Conservation (phyloP, 1,140 invertebrate species). For the Oncopodura yosiiana region DNA sequence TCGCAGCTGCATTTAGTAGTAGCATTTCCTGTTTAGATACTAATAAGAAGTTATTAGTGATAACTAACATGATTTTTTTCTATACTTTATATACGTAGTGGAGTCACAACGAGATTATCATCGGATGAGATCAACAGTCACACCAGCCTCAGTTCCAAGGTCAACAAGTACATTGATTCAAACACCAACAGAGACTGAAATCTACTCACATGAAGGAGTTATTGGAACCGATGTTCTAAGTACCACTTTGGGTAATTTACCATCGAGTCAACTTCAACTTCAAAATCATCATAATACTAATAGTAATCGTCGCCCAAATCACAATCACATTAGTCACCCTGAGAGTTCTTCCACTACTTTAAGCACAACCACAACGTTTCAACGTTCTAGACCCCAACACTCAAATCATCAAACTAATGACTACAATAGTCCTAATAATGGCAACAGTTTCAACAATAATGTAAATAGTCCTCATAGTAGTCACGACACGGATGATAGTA, state of each 20-base stretch:
- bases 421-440: too few relatives aligned
- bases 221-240: slow-evolving; percentile 33
- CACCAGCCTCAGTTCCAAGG: slow-evolving; percentile 43
- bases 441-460: neutral
- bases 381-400: neutral
- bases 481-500: too few relatives aligned
- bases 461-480: neutral
- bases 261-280: neutral
- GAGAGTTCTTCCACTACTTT: neutral
- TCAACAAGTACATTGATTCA: slow-evolving; percentile 13
- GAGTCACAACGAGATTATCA: slow-evolving; percentile 82
- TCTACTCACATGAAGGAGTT: slow-evolving; percentile 24
- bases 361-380: slow-evolving; percentile 3
- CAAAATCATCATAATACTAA: neutral
- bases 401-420: too few relatives aligned
- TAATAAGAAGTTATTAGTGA: too few relatives aligned
- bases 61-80: too few relatives aligned
- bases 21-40: too few relatives aligned
- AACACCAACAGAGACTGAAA: slow-evolving; percentile 18
- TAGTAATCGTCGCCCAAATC: neutral
- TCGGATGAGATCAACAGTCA: slow-evolving; percentile 48
- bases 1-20: too few relatives aligned
- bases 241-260: slow-evolving; percentile 24
- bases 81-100: slow-evolving; percentile 48
- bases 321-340: neutral